Evolutionary conservation across 2,888 invertebrate species (phyloP).

Genomic region (Drosophila vallismaia): DNA sequence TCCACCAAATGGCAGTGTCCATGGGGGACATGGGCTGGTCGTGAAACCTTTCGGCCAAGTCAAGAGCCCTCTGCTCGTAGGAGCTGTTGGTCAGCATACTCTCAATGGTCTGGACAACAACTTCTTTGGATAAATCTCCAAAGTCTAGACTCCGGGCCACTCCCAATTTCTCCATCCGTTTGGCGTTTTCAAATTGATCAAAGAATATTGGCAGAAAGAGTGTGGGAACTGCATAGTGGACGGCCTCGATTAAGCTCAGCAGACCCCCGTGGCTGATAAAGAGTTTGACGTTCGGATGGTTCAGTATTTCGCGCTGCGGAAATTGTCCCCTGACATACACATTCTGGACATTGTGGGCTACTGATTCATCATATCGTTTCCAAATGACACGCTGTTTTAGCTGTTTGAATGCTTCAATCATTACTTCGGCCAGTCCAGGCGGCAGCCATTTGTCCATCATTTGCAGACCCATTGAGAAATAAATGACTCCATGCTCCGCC

Average conservation of each 20-base stretch:
- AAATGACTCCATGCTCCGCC: constrained; percentile 82
- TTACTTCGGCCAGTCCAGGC: constrained; percentile 38
- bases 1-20: constrained; percentile 81
- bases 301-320: constrained; percentile 83
- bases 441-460: constrained; percentile 63
- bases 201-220: constrained; percentile 84
- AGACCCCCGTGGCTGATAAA: constrained; percentile 85
- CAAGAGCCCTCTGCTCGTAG: constrained; percentile 52
- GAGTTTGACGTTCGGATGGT: constrained; percentile 84
- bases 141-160: constrained; percentile 6
- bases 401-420: constrained; percentile 38
- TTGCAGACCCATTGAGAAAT: constrained; percentile 83
- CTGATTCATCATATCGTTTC: constrained; percentile 78
- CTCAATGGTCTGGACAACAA: constrained; percentile 61
- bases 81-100: constrained; percentile 56
- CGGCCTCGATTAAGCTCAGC: constrained; percentile 84
- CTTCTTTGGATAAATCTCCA: constrained; percentile 66
- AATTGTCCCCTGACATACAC: constrained; percentile 77
- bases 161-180: constrained; percentile 73
- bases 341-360: constrained; percentile 62
- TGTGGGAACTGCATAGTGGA: constrained; percentile 84
- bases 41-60: constrained; percentile 70
- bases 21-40: constrained; percentile 80
- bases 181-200: constrained; percentile 85
- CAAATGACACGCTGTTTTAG: constrained; percentile 77